Evolutionary conservation across 1,140 invertebrate species (phyloP), one percentile per base, ranked within the genome.

Genomic region (Berghia stephanieae): DNA sequence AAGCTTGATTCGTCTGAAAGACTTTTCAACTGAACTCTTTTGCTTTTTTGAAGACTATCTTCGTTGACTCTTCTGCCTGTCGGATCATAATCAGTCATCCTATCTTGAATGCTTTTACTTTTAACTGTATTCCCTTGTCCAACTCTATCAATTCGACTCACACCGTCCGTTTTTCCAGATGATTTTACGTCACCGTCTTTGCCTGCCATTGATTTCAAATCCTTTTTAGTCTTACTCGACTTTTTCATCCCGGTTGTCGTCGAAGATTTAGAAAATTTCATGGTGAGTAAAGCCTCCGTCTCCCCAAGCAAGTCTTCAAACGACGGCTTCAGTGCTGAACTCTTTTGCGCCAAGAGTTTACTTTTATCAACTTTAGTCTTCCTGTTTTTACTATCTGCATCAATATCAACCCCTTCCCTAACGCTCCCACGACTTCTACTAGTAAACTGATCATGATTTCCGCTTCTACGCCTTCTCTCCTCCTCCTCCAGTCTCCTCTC

Each of bases 291-390:
- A 49, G 3, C 38, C 67, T 76, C 74, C 44, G 68, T 46, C 5
- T 63, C 63, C 8, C 42, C 63, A 2, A 76, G 63, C 6, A 68
- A 8, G 24, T 76, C 74, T 49, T 44, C 74, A 76, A 76, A 76
- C 36, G 72, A 75, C 5, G 1, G 31, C 43, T 67, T 60, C 16
- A 24, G 6, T 3, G 10, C n/a, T 16, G 16, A 6, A 27, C 40
- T 66, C 10, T 21, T 21, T 31, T 13, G 13, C 21, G 4, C 38
- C n/a, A 3, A 10, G 1, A 1, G 3, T 21, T 46, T 43, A 31
- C 18, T 16, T 24, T 8, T 31, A 8, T 63, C 27, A 16, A 16
- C 57, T 16, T 27, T 63, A 16, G 18, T 10, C 34, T 63, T 63
- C 10, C 10, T 10, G 10, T 8, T 10, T 8, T 24, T 27, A 24